Conservation (phyloP, 2,888 invertebrate species). For the Rhorus exstirpatorius region DNA sequence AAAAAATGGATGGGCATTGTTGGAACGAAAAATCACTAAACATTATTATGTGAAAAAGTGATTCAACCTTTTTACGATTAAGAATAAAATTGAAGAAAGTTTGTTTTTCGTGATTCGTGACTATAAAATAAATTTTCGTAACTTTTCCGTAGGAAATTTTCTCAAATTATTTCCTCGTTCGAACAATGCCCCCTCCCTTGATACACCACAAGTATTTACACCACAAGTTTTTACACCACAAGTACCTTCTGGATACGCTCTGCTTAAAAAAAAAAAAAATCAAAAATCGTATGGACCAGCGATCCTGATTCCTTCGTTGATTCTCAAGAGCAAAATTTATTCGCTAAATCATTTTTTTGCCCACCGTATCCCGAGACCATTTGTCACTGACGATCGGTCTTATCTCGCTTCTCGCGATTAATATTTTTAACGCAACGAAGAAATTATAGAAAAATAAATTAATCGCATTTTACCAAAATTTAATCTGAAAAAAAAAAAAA, state of each 20-base stretch:
- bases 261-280: slow-evolving; percentile 39
- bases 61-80: not conserved
- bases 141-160: not conserved
- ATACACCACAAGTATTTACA: slow-evolving; percentile 26
- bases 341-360: slow-evolving; percentile 15
- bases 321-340: not conserved
- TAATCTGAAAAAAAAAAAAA: too few species aligned
- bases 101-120: not conserved
- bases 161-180: not conserved
- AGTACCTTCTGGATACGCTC: slow-evolving; percentile 76
- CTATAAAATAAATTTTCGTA: not conserved
- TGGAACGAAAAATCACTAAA: not conserved
- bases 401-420: slow-evolving; percentile 15
- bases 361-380: not conserved
- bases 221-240: slow-evolving; percentile 14
- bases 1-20: slow-evolving; percentile 22
- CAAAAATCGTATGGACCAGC: slow-evolving; percentile 24
- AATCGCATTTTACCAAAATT: too few species aligned
- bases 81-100: not conserved
- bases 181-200: slow-evolving; percentile 19
- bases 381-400: slow-evolving; percentile 50
- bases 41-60: not conserved
- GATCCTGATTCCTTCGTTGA: slow-evolving; percentile 31
- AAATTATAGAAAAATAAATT: too few species aligned
- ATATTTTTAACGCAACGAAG: slow-evolving; percentile 28